Base-by-base conservation (phyloP, 2,888 invertebrate genomes). In the Teleiodes luculella region DNA sequence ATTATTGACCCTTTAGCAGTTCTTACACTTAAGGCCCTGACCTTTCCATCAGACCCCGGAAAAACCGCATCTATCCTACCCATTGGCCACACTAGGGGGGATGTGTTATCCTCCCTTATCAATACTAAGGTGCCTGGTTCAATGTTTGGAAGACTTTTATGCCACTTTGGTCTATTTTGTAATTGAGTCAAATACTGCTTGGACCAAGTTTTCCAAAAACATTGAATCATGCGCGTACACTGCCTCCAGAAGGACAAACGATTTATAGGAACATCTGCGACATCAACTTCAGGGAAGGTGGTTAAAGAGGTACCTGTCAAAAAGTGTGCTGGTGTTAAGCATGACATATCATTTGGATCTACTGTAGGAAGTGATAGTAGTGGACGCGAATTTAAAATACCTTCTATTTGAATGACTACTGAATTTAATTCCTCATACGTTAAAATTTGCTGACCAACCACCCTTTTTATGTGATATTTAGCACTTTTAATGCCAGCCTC, bases 251-350 rank as follows among this genome's bases (percentile, higher is more conserved):
- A 53, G 5, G 45, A 20, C 10, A 56, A 10, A 14, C 37, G n/a
- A n/a, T n/a, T n/a, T n/a, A n/a, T 45, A 7, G 35, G 13, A 3
- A 45, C 2, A 4, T 14, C 13, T n/a, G 18, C 10, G 5, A 45
- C 8, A 30, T 57, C 36, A 6, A 1, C 7, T 30, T 74, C 64
- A 11, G 53, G 58, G n/a, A 52, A 54, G 11, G 28, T 13, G 11
- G 20, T 48, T 8, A 58, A 14, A 0, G 68, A 57, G 10, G 65
- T 1, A 3, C 71, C 73, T 51, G 72, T 68, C 0, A 76, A 52
- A 43, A 76, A 72, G 57, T 73, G 74, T 0, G 65, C 68, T 20
- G 71, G 73, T 3, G 70, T 72, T 0, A 74, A 52, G 4, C 56
- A 61, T 1, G 47, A 14, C 6, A 59, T 52, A 10, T 3, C 8